Evolutionary conservation across 2,797 vertebrate species (phyloP), one percentile per base, ranked within the genome.

Genomic region (Malacoctenus gilli): DNA sequence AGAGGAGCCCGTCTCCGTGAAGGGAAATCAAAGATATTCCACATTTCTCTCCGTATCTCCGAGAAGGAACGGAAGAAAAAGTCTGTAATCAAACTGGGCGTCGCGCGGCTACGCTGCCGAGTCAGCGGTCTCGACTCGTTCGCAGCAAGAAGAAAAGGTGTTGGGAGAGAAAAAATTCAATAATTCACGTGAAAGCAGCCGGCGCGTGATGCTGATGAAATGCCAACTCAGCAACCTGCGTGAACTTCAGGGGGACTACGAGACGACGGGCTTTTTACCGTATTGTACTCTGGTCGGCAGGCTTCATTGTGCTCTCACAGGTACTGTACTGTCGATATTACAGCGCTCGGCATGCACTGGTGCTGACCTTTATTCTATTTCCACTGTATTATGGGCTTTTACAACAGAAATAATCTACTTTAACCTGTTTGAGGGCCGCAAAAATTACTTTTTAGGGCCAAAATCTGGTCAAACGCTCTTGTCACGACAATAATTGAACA

Each of bases 101-200:
- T 59, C 34, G 72, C 36, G 12, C 25, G 25, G 66, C 49, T 28
- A 52, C 58, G 50, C 22, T 51, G 69, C 75, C 47, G 63, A 78
- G 10, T 82, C 57, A 64, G 72, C 67, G 13, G 18, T 67, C 55
- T 55, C 36, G 49, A 71, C 56, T 62, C 68, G 23, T 79, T 78
- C 49, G 16, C 55, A 22, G 16, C n/a, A 12, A 21, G 18, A 42
- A 38, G 53, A 59, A 34, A 21, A 16, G 31, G 12, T 32, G 30
- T 11, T 32, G 35, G 19, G 42, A 59, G 46, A 46, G 42, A 59
- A 46, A 46, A 25, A 74, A 65, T 63, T 61, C 56, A 66, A 61
- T 74, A 74, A 67, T 67, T 71, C 77, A 62, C 67, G 73, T 79
- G 56, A 84, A 82, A 78, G 47, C 61, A 79, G 52, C 41, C 36